A percentile compares a stretch with the other conserved stretches of the same genome.
phyloP scores from a whole-genome alignment of 2,113 vertebrate genomes.

The Melanotaenia duboulayi region DNA sequence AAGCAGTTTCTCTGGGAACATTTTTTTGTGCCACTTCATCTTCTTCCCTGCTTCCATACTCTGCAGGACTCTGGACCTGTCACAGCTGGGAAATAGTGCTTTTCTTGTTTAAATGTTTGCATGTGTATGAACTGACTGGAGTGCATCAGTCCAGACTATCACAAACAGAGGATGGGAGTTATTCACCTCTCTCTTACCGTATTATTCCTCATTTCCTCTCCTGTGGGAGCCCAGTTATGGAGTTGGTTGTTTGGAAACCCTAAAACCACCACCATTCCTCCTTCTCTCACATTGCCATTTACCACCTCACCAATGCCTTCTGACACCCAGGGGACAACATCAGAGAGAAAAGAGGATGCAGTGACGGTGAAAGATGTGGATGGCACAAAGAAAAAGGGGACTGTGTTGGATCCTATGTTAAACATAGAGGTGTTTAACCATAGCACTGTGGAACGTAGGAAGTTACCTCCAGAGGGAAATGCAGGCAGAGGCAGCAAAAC shows the following conservation, averaged over 20 bases:
- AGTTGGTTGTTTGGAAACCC: slow-evolving; percentile 56
- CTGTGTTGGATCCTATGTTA: slow-evolving; percentile 8
- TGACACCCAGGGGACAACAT: background rate
- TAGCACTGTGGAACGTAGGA: slow-evolving; percentile 12
- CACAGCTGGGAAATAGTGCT: slow-evolving; percentile 3
- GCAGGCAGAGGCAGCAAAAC: slow-evolving; percentile 29
- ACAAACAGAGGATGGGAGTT: slow-evolving; percentile 59
- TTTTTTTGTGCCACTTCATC: slow-evolving; percentile 7
- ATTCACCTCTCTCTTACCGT: slow-evolving; percentile 34
- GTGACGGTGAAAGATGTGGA: slow-evolving; percentile 19
- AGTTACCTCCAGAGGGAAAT: background rate
- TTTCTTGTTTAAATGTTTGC: slow-evolving; percentile 18
- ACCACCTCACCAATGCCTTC: slow-evolving; percentile 13
- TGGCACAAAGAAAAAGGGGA: slow-evolving; percentile 18
- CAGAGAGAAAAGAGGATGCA: slow-evolving; percentile 8
- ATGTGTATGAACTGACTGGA: background rate
- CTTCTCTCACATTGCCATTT: slow-evolving; percentile 17
- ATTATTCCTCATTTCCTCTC: slow-evolving; percentile 57
- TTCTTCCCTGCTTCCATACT: slow-evolving; percentile 7
- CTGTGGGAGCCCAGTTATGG: slow-evolving; percentile 76
- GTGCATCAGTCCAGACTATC: background rate
- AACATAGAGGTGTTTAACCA: background rate
- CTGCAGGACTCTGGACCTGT: slow-evolving; percentile 17
- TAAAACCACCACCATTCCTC: slow-evolving; percentile 15
- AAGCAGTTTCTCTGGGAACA: background rate